phyloP scores from a whole-genome alignment of 2,888 invertebrate genomes.

The Glyphotaelius pellucidus region DNA sequence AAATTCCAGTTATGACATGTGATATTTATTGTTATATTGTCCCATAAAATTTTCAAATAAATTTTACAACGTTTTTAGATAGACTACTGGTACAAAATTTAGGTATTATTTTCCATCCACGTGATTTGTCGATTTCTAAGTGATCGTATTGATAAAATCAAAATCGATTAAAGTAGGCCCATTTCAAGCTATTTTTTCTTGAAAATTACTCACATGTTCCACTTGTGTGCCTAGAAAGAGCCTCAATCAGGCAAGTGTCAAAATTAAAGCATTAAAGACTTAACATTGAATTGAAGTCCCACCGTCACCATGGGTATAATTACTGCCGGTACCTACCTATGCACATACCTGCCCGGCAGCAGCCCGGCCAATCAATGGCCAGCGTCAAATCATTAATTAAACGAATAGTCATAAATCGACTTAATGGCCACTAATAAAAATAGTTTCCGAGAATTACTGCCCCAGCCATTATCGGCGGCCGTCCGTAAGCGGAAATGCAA shows the following conservation, averaged over 20 bases:
- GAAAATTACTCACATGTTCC: no score
- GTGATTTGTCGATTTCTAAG: no score
- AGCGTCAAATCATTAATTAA: slow-evolving; percentile 32
- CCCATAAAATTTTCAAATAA: no score
- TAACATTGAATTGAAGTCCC: neutral
- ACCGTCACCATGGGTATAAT: neutral
- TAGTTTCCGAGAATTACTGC: slow-evolving; percentile 17
- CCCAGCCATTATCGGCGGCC: neutral
- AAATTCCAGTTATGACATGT: no score
- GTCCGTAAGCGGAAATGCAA: slow-evolving; percentile 37
- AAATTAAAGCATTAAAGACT: neutral
- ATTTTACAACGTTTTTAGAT: no score
- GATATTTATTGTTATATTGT: no score
- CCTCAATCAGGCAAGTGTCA: neutral
- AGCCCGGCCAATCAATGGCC: neutral
- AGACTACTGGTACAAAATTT: no score
- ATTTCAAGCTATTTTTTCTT: no score
- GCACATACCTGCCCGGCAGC: neutral
- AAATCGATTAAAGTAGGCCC: no score
- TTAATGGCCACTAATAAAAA: slow-evolving; percentile 28
- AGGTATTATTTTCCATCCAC: no score
- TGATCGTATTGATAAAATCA: no score
- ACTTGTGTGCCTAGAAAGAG: neutral
- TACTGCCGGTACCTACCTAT: neutral
- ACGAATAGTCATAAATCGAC: slow-evolving; percentile 7